Evolutionary conservation across 2,113 vertebrate species (phyloP), one percentile per base, ranked within the genome.

Genomic region (Terrapene triunguis): DNA sequence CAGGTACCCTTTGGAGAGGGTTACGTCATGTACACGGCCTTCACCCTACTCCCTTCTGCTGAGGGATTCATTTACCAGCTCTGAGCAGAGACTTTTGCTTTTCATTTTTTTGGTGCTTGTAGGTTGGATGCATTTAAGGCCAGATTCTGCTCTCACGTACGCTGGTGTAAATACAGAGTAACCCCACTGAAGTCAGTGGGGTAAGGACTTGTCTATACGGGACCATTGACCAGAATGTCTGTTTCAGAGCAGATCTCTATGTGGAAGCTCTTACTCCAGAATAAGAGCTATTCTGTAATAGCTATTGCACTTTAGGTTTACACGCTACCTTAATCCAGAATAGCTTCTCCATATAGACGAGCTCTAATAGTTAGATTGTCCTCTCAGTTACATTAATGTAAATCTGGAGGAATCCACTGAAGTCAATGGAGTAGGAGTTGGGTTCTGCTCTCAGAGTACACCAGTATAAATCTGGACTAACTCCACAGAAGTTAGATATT

Each of bases 21-120:
- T 5, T 13, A 3, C 62, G 24, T 12, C 82, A 62, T 42, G 38
- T 16, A 14, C 38, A 38, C 12, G 1, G 86, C 9, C 0, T 5
- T 32, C 47, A 2, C 3, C 25, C 57, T 17, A 24, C 21, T 51
- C 65, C 79, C 48, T 5, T 72, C 6, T 0, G 54, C n/a, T 35
- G 82, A 0, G 81, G 80, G 50, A 0, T 12, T 19, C 1, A 0
- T 48, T 35, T 83, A 5, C 11, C 1, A 0, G 16, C 80, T 82
- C 48, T 8, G 2, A 87, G 81, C 54, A 0, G 13, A 8, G 11
- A 42, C 2, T 89, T 83, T 3, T 2, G 57, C 35, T 83, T 51
- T 13, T 38, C 38, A 85, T 5, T 65, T 44, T 44, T 93, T 54
- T 11, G 12, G 14, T 27, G 82, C 3, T 1, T 44, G 82, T 89